phyloP scores from a whole-genome alignment of 2,797 vertebrate species.

The Eutrigla gurnardus region DNA sequence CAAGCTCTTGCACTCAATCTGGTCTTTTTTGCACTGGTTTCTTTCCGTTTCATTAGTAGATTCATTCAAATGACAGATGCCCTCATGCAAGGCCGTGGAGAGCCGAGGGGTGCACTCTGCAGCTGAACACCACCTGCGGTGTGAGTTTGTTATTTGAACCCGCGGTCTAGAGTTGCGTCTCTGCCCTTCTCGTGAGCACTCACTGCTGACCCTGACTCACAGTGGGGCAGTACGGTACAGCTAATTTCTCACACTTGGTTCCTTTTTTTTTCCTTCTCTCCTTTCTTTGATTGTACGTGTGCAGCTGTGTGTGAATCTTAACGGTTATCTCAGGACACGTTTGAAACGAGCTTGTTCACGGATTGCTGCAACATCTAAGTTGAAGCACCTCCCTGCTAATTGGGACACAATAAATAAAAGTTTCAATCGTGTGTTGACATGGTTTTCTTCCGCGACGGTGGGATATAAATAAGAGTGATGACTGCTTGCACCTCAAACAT shows the following conservation, averaged over 20 bases:
- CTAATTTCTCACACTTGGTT: slow-evolving; percentile 31
- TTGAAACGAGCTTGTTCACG: slow-evolving; percentile 8
- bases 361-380: slow-evolving; percentile 34
- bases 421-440: slow-evolving; percentile 53
- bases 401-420: slow-evolving; percentile 59
- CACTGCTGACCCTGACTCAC: slow-evolving; percentile 63
- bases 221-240: slow-evolving; percentile 15
- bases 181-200: slow-evolving; percentile 73
- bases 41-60: slow-evolving; percentile 74
- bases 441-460: slow-evolving; percentile 53
- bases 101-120: slow-evolving; percentile 64
- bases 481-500: slow-evolving; percentile 58
- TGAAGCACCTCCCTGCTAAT: slow-evolving; percentile 63
- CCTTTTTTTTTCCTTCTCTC: background rate
- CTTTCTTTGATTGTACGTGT: slow-evolving; percentile 7
- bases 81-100: slow-evolving; percentile 61
- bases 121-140: slow-evolving; percentile 77
- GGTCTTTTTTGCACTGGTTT: slow-evolving; percentile 40
- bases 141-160: slow-evolving; percentile 82
- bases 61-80: slow-evolving; percentile 79
- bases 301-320: slow-evolving; percentile 10
- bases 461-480: slow-evolving; percentile 62
- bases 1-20: slow-evolving; percentile 41
- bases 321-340: slow-evolving; percentile 17
- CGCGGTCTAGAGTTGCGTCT: slow-evolving; percentile 72